phyloP scores from a whole-genome alignment of 2,113 vertebrate genomes.

The Excalfactoria chinensis region DNA sequence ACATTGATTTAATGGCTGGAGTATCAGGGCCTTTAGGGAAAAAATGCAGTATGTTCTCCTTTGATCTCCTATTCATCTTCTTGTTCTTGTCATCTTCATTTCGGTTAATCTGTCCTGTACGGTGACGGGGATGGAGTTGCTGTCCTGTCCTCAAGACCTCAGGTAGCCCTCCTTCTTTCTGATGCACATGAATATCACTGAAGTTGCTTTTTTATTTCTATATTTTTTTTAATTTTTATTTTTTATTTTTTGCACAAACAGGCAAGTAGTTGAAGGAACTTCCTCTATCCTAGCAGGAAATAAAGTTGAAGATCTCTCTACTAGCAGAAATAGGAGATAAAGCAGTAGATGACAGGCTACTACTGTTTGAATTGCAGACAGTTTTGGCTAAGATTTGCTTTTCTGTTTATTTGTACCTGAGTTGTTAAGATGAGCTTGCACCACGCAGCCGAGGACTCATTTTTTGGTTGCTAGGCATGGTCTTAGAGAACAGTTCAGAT shows the following conservation, averaged over 20 bases:
- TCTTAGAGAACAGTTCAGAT: background rate
- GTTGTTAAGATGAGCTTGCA: background rate
- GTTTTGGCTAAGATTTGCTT: background rate
- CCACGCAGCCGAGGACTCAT: background rate
- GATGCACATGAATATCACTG: background rate
- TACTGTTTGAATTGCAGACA: background rate
- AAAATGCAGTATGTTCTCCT: background rate
- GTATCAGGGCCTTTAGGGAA: background rate
- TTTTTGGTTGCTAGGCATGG: background rate
- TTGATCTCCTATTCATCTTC: background rate
- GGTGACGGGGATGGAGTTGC: background rate
- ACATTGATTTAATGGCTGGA: slow-evolving; percentile 8
- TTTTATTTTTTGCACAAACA: background rate
- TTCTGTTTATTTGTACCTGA: background rate
- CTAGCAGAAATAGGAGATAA: background rate
- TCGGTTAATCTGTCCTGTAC: background rate
- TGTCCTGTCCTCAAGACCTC: background rate
- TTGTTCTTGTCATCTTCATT: background rate
- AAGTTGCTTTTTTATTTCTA: background rate
- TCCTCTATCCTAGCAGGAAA: background rate
- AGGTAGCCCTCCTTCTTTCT: background rate
- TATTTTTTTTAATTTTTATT: too few relatives aligned
- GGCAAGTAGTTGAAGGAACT: background rate
- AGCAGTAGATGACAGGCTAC: background rate
- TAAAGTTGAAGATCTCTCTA: background rate